phyloP scores from a whole-genome alignment of 2,888 invertebrate genomes.

The Clostera curtula region DNA sequence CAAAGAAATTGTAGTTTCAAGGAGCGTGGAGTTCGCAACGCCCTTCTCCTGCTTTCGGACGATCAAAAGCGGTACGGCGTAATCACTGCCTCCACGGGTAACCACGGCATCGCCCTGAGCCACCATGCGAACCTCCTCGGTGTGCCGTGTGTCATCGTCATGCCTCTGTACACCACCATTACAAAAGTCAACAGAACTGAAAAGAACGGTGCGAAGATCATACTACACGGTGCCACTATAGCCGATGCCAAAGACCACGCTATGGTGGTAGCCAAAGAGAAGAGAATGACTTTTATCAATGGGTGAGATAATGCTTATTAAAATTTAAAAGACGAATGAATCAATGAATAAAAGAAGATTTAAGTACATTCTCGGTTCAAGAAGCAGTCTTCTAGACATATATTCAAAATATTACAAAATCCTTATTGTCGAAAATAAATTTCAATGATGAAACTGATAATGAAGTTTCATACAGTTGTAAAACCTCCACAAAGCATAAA shows the following conservation, averaged over 20 bases:
- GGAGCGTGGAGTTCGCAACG: constrained; percentile 92
- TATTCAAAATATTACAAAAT: no score
- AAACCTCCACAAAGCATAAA: no score
- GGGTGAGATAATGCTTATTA: constrained; percentile 72
- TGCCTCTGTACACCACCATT: constrained; percentile 91
- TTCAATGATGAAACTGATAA: no score
- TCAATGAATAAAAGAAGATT: no score
- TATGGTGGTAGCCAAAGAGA: constrained; percentile 80
- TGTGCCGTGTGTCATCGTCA: constrained; percentile 87
- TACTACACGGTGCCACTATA: constrained; percentile 85
- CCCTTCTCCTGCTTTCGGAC: constrained; percentile 80
- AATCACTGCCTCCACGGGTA: constrained; percentile 92
- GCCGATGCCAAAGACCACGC: constrained; percentile 86
- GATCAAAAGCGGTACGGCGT: constrained; percentile 86
- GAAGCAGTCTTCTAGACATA: no score
- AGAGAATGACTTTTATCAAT: constrained; percentile 86
- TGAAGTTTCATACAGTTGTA: no score
- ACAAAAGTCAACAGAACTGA: constrained; percentile 92
- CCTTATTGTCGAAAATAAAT: no score
- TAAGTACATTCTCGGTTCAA: no score
- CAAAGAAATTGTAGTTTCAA: constrained; percentile 81
- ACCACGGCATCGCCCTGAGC: constrained; percentile 87
- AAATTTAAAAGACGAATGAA: no score
- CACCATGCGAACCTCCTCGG: constrained; percentile 82
- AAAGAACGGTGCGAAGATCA: constrained; percentile 85